These are phyloP conservation scores for Staurois parvus DNA, from an alignment of 2,797 vertebrate species.

Conservation along the genomic window DNA sequence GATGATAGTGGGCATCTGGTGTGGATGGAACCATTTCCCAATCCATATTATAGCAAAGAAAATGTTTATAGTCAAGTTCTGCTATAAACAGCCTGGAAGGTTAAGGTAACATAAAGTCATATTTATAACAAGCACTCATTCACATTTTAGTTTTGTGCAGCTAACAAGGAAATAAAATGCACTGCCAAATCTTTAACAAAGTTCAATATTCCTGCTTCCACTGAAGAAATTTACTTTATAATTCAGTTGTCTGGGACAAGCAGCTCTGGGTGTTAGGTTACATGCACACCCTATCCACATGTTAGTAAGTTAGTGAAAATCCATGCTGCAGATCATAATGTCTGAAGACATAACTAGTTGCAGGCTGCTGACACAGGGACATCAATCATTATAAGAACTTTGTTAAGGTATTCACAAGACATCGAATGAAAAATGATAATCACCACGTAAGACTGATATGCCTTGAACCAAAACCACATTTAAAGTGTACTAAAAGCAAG, in stretches of 20 bases:
- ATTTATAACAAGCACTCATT: no score
- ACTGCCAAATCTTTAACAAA: background rate
- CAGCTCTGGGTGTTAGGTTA: background rate
- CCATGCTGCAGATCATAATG: slow-evolving; percentile 33
- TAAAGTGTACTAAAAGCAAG: background rate
- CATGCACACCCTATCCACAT: slow-evolving; percentile 29
- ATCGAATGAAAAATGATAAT: background rate
- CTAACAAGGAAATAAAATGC: background rate
- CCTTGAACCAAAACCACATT: background rate
- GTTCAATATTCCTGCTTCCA: no score
- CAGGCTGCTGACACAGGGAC: background rate
- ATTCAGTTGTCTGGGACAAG: background rate
- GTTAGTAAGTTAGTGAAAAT: slow-evolving; percentile 55
- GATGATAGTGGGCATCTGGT: no score
- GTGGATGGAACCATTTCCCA: no score
- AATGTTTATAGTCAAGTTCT: no score
- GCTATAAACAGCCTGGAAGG: no score
- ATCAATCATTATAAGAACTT: background rate
- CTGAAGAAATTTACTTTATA: no score
- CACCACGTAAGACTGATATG: background rate
- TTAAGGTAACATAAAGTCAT: no score
- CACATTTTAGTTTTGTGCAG: background rate
- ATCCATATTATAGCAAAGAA: no score
- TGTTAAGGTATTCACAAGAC: background rate
- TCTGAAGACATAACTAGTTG: background rate